phyloP scores from a whole-genome alignment of 2,113 vertebrate species.

The Chaetodon auriga region DNA sequence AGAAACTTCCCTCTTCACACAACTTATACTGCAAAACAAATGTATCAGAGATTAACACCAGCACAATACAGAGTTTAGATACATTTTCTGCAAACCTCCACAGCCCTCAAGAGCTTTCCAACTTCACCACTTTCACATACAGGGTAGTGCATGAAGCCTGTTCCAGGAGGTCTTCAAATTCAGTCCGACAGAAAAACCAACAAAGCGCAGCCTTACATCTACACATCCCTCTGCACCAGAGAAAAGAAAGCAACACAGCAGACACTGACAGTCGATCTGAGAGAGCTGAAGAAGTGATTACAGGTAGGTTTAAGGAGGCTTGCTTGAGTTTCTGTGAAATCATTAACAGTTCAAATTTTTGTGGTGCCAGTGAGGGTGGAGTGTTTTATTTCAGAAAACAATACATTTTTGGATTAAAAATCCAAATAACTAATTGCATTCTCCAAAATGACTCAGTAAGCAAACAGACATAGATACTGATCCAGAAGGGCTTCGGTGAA shows the following conservation, averaged over 20 bases:
- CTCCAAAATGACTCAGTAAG: constrained; percentile 29
- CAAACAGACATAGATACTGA: constrained; percentile 24
- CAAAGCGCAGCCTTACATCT: constrained; percentile 39
- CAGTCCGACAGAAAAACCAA: constrained; percentile 15
- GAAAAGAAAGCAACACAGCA: constrained; percentile 31
- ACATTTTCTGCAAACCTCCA: constrained; percentile 47
- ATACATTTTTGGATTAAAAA: constrained; percentile 17
- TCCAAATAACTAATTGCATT: constrained; percentile 21
- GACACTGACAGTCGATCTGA: not conserved
- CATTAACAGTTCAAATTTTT: constrained; percentile 29
- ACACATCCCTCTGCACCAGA: constrained; percentile 22
- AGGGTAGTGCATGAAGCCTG: not conserved
- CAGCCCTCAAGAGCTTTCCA: constrained; percentile 17
- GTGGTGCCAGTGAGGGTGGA: constrained; percentile 27
- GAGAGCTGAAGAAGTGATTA: constrained; percentile 11
- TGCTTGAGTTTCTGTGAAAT: constrained; percentile 26
- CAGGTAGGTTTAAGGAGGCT: constrained; percentile 47
- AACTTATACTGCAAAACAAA: constrained; percentile 45
- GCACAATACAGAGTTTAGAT: constrained; percentile 63
- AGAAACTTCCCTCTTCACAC: constrained; percentile 16
- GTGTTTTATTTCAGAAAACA: constrained; percentile 26
- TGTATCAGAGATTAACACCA: constrained; percentile 53
- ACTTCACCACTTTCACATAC: constrained; percentile 13
- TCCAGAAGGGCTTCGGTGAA: constrained; percentile 8
- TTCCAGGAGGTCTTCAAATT: constrained; percentile 6